Percentiles rank a stretch among this genome's conserved stretches.
Conservation (phyloP, 1,140 invertebrate genomes). For the Ceratina japonica region DNA sequence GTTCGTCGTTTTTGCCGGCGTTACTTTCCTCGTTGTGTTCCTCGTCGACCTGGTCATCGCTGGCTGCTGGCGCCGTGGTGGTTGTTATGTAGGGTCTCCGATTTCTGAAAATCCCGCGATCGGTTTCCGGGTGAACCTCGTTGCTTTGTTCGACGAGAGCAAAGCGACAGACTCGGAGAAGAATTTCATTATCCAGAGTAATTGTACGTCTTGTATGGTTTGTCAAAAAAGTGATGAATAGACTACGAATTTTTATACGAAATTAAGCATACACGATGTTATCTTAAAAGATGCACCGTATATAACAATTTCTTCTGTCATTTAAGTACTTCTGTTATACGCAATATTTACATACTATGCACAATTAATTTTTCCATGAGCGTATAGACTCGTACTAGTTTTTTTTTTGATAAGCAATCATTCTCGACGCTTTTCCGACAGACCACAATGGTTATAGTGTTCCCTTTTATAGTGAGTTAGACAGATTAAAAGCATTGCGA, state of each 20-base stretch:
- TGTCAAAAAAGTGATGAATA: no score
- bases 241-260: no score
- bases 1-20: slow-evolving; percentile 37
- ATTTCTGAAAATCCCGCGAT: slow-evolving; percentile 66
- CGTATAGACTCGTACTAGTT: no score
- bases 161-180: not conserved
- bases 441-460: not conserved
- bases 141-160: not conserved
- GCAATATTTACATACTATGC: no score
- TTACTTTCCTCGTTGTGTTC: slow-evolving; percentile 39
- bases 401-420: no score
- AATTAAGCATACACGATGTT: no score
- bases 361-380: no score
- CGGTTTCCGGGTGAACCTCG: not conserved
- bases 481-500: not conserved
- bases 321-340: no score
- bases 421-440: not conserved
- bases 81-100: slow-evolving; percentile 74
- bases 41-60: slow-evolving; percentile 68
- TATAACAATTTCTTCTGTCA: no score
- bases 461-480: not conserved
- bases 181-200: not conserved
- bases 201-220: no score
- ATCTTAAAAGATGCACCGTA: no score
- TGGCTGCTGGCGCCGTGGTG: slow-evolving; percentile 72